Conservation (phyloP, 2,888 invertebrate genomes). For the Andrena dorsata region DNA sequence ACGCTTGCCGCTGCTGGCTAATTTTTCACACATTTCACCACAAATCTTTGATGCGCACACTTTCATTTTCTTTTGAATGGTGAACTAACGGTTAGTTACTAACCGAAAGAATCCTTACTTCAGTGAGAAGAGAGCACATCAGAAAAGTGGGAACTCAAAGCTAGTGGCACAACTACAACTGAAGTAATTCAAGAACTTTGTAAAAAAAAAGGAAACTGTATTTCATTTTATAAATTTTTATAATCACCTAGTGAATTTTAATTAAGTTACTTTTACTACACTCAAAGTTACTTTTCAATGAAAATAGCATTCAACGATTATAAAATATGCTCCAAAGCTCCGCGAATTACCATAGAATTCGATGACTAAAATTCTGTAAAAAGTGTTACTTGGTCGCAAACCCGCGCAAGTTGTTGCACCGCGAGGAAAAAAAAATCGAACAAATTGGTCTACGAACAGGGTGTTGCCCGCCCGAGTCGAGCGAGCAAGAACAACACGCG, state of each 20-base stretch:
- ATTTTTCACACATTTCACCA: constrained; percentile 64
- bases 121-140: background rate
- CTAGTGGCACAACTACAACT: no score
- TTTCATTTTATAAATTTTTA: no score
- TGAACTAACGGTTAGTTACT: no score
- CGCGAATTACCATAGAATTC: no score
- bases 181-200: no score
- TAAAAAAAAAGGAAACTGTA: no score
- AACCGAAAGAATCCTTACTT: background rate
- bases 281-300: no score
- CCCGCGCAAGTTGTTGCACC: background rate
- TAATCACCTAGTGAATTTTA: no score
- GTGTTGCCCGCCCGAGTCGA: background rate
- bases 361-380: background rate
- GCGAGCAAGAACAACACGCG: constrained; percentile 60
- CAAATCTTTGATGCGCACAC: constrained; percentile 30
- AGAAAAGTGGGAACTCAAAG: background rate
- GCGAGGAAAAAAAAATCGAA: background rate
- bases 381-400: background rate
- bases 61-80: constrained; percentile 12
- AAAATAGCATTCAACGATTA: no score
- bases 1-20: constrained; percentile 59
- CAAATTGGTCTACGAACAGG: constrained; percentile 16
- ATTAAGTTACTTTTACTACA: no score
- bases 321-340: no score